phyloP scores from a whole-genome alignment of 1,140 invertebrate species.

The Drosophila nannoptera region DNA sequence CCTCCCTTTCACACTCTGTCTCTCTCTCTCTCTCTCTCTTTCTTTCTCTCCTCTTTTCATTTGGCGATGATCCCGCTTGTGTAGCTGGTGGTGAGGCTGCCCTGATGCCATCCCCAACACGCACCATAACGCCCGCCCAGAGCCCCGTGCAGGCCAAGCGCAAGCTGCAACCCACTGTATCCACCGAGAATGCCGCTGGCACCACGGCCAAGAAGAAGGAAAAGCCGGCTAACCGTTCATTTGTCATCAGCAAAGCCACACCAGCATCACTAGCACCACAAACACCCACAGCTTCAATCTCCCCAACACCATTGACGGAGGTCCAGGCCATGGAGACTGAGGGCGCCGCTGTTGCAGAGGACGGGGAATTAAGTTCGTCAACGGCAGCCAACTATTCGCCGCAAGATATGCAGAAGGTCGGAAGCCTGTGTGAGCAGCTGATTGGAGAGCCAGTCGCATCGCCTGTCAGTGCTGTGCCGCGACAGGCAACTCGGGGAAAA shows the following conservation, averaged over 20 bases:
- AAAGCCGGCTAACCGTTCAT: slow-evolving; percentile 66
- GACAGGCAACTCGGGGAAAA: slow-evolving; percentile 54
- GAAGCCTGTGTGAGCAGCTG: slow-evolving; percentile 68
- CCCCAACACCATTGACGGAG: slow-evolving; percentile 10
- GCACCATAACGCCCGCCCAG: slow-evolving; percentile 80
- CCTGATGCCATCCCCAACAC: slow-evolving; percentile 82
- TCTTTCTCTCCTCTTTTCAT: slow-evolving; percentile 30
- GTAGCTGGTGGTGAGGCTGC: slow-evolving; percentile 79
- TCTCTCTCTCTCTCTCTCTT: slow-evolving; percentile 35
- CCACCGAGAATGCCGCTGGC: slow-evolving; percentile 81
- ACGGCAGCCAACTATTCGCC: slow-evolving; percentile 58
- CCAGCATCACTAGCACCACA: slow-evolving; percentile 19
- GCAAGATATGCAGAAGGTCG: slow-evolving; percentile 78
- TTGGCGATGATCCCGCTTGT: slow-evolving; percentile 22
- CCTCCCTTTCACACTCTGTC: slow-evolving; percentile 65
- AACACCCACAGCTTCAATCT: slow-evolving; percentile 2
- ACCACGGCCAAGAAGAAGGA: slow-evolving; percentile 72
- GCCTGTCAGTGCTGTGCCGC: slow-evolving; percentile 30
- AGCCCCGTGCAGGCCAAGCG: slow-evolving; percentile 81
- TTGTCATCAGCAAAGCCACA: slow-evolving; percentile 59
- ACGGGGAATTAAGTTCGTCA: slow-evolving; percentile 13
- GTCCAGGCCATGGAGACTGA: slow-evolving; percentile 73
- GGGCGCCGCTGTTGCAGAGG: slow-evolving; percentile 28
- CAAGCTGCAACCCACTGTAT: slow-evolving; percentile 85
- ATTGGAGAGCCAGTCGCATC: slow-evolving; percentile 29